Base-by-base conservation (phyloP, 2,797 vertebrate genomes). In the Myotis findleyi region DNA sequence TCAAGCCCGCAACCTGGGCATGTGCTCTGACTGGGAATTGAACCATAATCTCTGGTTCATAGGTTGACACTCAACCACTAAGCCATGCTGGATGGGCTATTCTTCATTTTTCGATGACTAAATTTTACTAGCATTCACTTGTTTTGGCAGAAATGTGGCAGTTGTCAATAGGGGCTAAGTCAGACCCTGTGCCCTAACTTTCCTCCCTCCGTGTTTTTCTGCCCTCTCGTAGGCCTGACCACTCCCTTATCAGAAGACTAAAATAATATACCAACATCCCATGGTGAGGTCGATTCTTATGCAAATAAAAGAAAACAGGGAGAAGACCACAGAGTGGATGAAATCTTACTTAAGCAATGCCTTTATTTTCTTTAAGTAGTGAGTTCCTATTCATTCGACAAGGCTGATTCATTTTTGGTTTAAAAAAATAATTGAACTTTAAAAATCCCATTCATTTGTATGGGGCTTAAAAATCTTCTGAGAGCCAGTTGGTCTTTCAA, bases 391-490 rank as follows among this genome's bases (percentile, higher is more conserved):
- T 81, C 27, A 91, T 72, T 91, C 53, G 20, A 95, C n/a, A 13
- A 76, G 64, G 13, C 12, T 30, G 66, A 87, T 89, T 96, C 82
- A 82, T 94, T 93, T 95, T 87, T n/a, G 33, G 23, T 87, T 82
- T 25, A 83, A 36, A 41, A 80, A 53, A 80, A 64, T 23, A 38
- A 27, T 27, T 89, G 80, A 83, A 91, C 44, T 96, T 95, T 38
- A 68, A 87, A 97, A 93, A 59, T 91, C n/a, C 25, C 62, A 82
- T 72, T 83, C 51, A 83, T 96, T 95, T 96, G 94, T 57, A 55
- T 64, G 71, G 80, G 55, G n/a, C n/a, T 92, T 62, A 51, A 71
- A 93, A 89, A 85, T 76, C 87, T 93, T 87, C 51, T 27, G 84
- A 94, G 81, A 95, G 80, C 38, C 25, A 71, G 23, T 66, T 55